These are phyloP conservation scores for Distichodus sexfasciatus DNA, from an alignment of 2,797 vertebrate genomes.

Conservation along the genomic window DNA sequence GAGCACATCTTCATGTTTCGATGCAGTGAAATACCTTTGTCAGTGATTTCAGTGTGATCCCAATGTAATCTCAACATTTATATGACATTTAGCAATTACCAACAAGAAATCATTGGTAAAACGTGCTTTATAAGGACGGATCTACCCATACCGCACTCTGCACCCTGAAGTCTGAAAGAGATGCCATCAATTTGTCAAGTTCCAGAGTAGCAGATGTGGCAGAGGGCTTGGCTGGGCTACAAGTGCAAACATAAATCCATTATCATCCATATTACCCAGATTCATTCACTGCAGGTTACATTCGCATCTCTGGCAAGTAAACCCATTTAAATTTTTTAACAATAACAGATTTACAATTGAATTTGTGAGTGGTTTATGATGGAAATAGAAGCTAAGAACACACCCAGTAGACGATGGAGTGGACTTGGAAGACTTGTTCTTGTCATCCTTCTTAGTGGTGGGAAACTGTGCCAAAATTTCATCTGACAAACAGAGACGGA, in stretches of 20 bases:
- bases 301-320: too few species aligned
- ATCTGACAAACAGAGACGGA: constrained; percentile 66
- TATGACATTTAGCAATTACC: too few species aligned
- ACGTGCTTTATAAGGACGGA: too few species aligned
- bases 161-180: constrained; percentile 89
- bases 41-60: too few species aligned
- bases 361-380: neutral
- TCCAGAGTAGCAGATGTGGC: constrained; percentile 90
- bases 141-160: constrained; percentile 81
- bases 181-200: constrained; percentile 91
- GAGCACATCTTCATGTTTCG: too few species aligned
- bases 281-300: too few species aligned
- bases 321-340: too few species aligned
- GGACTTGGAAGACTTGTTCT: constrained; percentile 61
- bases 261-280: neutral
- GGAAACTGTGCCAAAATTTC: constrained; percentile 94
- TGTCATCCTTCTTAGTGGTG: constrained; percentile 73
- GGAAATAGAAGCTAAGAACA: constrained; percentile 3
- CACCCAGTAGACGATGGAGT: constrained; percentile 43
- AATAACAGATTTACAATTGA: too few species aligned
- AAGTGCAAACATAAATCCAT: constrained; percentile 7
- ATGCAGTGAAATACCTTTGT: too few species aligned
- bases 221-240: constrained; percentile 73
- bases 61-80: too few species aligned
- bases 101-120: too few species aligned